Conservation (phyloP, 1,140 invertebrate genomes). For the Macrobrachium nipponense region DNA sequence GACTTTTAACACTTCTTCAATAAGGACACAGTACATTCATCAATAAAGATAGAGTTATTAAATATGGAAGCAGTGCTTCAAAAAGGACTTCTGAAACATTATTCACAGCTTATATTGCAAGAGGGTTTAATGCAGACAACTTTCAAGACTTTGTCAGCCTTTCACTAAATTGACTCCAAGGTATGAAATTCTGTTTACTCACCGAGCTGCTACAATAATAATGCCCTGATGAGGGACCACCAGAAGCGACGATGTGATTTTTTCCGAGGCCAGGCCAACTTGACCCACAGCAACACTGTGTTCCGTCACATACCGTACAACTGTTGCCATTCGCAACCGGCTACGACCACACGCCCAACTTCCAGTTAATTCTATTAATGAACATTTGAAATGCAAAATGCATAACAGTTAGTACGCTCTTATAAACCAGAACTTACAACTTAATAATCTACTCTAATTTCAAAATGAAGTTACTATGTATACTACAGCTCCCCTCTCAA, state of each 20-base stretch:
- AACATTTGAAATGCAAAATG: background rate
- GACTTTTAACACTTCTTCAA: too few species aligned
- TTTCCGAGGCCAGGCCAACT: conserved; percentile 39
- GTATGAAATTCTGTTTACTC: background rate
- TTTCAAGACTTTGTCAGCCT: background rate
- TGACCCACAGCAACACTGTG: conserved; percentile 56
- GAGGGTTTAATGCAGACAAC: too few species aligned
- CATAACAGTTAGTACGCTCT: background rate
- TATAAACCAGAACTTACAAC: too few species aligned
- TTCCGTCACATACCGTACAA: conserved; percentile 53
- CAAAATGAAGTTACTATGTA: too few species aligned
- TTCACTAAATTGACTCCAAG: background rate
- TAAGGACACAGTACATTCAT: too few species aligned
- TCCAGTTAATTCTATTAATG: conserved; percentile 7
- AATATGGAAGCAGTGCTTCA: too few species aligned
- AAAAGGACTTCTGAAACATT: too few species aligned
- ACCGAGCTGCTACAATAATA: conserved; percentile 55
- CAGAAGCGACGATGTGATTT: conserved; percentile 42
- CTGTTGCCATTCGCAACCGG: conserved; percentile 31
- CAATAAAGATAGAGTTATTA: too few species aligned
- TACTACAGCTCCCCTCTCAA: too few species aligned
- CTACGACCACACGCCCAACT: conserved; percentile 35
- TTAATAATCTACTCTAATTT: too few species aligned
- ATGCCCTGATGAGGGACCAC: conserved; percentile 54
- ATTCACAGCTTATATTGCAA: too few species aligned